These are phyloP conservation scores for Chironomus riparius DNA, from an alignment of 2,888 invertebrate genomes.

Conservation along the genomic window DNA sequence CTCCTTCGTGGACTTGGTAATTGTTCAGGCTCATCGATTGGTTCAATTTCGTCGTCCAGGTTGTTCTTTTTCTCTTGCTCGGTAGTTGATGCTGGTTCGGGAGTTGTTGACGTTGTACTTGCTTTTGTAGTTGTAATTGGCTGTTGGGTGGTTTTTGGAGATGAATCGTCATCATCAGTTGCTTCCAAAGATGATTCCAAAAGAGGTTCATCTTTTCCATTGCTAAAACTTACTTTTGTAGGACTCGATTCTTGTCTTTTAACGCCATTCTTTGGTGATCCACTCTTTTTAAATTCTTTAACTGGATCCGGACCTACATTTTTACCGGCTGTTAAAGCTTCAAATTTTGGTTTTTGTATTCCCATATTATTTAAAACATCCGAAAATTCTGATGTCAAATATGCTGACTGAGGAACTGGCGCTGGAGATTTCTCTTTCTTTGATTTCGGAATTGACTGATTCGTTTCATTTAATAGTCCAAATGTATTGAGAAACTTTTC, in stretches of 20 bases:
- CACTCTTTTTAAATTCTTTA: constrained; percentile 39
- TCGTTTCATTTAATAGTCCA: constrained; percentile 36
- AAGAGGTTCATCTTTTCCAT: constrained; percentile 28
- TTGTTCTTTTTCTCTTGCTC: constrained; percentile 61
- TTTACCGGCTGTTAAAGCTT: constrained; percentile 45
- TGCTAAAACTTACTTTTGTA: constrained; percentile 30
- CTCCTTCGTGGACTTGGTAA: constrained; percentile 59
- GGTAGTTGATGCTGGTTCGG: constrained; percentile 45
- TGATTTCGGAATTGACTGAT: constrained; percentile 20
- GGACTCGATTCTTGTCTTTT: constrained; percentile 43
- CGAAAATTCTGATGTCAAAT: constrained; percentile 38
- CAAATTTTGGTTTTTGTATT: constrained; percentile 39
- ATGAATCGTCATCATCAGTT: constrained; percentile 29
- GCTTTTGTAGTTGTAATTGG: constrained; percentile 20
- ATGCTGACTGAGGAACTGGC: constrained; percentile 35
- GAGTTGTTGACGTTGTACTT: constrained; percentile 30
- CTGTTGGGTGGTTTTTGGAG: neutral
- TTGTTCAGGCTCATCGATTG: constrained; percentile 50
- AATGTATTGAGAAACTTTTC: constrained; percentile 41
- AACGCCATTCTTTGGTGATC: constrained; percentile 45
- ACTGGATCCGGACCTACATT: constrained; percentile 42
- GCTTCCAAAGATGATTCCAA: constrained; percentile 20
- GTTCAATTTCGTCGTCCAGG: constrained; percentile 57
- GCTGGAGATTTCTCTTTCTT: constrained; percentile 5
- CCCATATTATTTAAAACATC: constrained; percentile 30